phyloP scores from a whole-genome alignment of 1,140 invertebrate species.

The Diachasmimorpha longicaudata region DNA sequence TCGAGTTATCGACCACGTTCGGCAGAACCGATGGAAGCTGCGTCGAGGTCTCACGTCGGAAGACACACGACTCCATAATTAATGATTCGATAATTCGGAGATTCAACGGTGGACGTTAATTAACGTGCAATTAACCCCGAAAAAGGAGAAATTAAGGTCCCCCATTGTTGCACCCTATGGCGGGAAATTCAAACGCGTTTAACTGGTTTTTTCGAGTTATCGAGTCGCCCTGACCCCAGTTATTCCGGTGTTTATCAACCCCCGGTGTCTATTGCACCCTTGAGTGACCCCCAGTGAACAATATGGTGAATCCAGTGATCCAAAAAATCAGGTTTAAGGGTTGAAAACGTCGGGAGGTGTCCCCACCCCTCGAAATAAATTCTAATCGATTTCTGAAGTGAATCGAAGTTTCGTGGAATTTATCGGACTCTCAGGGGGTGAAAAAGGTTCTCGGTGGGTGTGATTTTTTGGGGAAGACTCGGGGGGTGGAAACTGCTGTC shows the following conservation, averaged over 20 bases:
- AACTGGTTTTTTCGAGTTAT: background rate
- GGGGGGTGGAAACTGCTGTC: background rate
- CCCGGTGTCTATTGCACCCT: too few species aligned
- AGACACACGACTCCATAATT: background rate
- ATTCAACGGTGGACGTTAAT: too few species aligned
- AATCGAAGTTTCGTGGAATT: background rate
- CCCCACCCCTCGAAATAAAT: background rate
- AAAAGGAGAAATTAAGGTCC: too few species aligned
- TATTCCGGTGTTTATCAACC: too few species aligned
- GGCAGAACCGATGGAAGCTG: constrained; percentile 18
- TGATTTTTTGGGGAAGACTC: background rate
- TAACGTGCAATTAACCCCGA: background rate
- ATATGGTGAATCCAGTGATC: constrained; percentile 1
- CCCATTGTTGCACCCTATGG: too few species aligned
- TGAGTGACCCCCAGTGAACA: too few species aligned
- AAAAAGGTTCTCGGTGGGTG: background rate
- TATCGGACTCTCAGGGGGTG: too few species aligned
- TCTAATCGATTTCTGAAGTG: background rate
- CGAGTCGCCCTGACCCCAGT: too few species aligned
- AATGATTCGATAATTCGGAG: too few species aligned
- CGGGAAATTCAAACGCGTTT: background rate
- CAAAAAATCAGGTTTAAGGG: constrained; percentile 27
- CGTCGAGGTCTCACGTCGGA: background rate
- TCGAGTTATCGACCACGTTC: constrained; percentile 24
- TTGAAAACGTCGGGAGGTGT: constrained; percentile 13